Percentiles rank a stretch among this genome's conserved stretches.
phyloP scores from a whole-genome alignment of 2,113 vertebrate species.

The Noctilio leporinus region DNA sequence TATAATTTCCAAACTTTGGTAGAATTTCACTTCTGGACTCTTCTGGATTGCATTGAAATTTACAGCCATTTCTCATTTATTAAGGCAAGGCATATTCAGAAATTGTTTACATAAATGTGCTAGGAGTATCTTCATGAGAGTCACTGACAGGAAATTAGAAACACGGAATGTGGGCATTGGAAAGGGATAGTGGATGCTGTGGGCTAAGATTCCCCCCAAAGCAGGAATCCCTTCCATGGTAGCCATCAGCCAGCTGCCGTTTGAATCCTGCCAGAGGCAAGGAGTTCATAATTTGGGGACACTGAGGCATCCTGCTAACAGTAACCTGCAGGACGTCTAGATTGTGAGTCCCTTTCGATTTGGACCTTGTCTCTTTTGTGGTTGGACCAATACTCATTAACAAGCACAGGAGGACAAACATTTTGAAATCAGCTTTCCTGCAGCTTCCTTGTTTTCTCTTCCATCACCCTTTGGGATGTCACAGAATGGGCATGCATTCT shows the following conservation, averaged over 20 bases:
- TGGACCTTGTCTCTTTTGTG: neutral
- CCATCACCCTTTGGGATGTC: neutral
- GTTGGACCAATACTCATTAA: neutral
- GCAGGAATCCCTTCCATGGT: neutral
- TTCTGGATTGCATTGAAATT: constrained; percentile 43
- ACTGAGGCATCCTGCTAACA: no score
- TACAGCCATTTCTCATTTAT: constrained; percentile 16
- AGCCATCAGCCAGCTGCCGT: neutral
- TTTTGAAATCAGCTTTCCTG: neutral
- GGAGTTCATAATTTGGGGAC: neutral
- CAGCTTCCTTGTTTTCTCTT: neutral
- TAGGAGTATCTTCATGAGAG: neutral
- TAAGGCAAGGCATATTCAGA: neutral
- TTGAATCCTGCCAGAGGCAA: neutral
- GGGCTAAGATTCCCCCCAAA: neutral
- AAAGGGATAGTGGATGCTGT: neutral
- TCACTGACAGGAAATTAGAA: neutral
- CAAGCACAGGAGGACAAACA: neutral
- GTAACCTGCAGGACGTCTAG: neutral
- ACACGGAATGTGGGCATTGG: neutral
- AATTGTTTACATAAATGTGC: neutral
- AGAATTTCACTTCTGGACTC: neutral
- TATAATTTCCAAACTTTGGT: constrained; percentile 21
- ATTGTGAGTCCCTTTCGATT: neutral
- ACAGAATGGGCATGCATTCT: neutral